These are phyloP conservation scores for Eupsilia transversa DNA, from an alignment of 2,888 invertebrate genomes.

Conservation along the genomic window DNA sequence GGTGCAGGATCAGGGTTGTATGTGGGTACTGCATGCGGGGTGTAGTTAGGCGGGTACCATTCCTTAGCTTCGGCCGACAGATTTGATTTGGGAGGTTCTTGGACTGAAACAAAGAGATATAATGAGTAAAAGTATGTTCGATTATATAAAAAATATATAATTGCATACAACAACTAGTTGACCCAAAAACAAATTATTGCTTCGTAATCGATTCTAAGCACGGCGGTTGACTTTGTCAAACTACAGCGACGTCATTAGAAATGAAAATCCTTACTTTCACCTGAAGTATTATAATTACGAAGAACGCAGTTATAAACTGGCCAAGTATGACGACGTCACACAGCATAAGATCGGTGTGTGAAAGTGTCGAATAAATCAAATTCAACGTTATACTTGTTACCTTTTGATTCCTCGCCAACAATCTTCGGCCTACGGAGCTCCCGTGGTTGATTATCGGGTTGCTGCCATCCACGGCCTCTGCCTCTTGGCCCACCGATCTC, in stretches of 20 bases:
- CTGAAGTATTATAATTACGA: constrained; percentile 81
- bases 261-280: constrained; percentile 89
- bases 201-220: constrained; percentile 67
- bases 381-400: constrained; percentile 70
- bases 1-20: constrained; percentile 80
- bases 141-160: constrained; percentile 42
- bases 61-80: constrained; percentile 91
- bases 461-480: constrained; percentile 89
- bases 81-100: constrained; percentile 84
- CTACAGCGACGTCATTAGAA: constrained; percentile 85
- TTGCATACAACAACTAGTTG: constrained; percentile 54
- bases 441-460: constrained; percentile 86
- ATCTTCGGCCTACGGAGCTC: constrained; percentile 86
- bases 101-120: constrained; percentile 70
- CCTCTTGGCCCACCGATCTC: constrained; percentile 88
- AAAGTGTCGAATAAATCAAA: constrained; percentile 70
- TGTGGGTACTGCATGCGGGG: constrained; percentile 77
- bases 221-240: constrained; percentile 80
- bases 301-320: constrained; percentile 77
- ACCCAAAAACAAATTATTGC: constrained; percentile 69
- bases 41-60: constrained; percentile 91
- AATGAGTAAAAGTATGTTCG: constrained; percentile 48
- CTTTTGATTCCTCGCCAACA: constrained; percentile 82
- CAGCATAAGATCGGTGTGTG: constrained; percentile 68
- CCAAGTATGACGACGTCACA: constrained; percentile 80